Base-by-base conservation (phyloP, 2,888 invertebrate genomes). In the Xylota segnis region DNA sequence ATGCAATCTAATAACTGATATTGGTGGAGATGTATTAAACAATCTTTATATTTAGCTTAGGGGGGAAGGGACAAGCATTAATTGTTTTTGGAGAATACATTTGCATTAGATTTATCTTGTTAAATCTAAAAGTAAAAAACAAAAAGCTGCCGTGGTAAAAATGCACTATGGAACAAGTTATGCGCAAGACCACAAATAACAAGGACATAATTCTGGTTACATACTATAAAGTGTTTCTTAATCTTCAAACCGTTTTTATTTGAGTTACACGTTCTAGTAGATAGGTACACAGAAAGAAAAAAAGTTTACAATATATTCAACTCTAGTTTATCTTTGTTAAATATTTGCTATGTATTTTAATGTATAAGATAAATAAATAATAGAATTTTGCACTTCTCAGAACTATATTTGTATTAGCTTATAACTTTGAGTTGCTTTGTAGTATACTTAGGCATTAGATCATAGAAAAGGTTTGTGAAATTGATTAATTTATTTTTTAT, bases 151-250 rank as follows among this genome's bases (percentile, higher is more conserved):
- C 32, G n/a, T 37, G n/a, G 40, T 10, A 40, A 58, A 70, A 32
- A 45, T 27, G 70, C 12, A 37, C 37, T 47, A 23, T 18, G 23
- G 23, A 23, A 10, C 10, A 50, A 50, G 50, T 23, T 58, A 47
- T 71, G 71, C 58, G 71, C 71, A 71, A 71, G 71, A 32, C 71
- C 45, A 59, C 18, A 47, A 34, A 34, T 32, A 32, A 4, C 23
- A 23, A 12, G 23, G 50, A 16, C 54, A 29, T n/a, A 14, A 54
- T 29, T 14, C 14, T 12, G 23, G 5, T 6, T 32, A 32, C 10
- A 37, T 29, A 5, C 10, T 56, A 10, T 56, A 23, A 56, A 16
- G 32, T 32, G 12, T 32, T 54, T 0, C 32, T 56, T 56, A 9
- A 32, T 56, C 9, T 32, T 56, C 32, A 32, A 56, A 4, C 0